Evolutionary conservation across 2,888 invertebrate species (phyloP).

Genomic region (Iphiclides podalirius): DNA sequence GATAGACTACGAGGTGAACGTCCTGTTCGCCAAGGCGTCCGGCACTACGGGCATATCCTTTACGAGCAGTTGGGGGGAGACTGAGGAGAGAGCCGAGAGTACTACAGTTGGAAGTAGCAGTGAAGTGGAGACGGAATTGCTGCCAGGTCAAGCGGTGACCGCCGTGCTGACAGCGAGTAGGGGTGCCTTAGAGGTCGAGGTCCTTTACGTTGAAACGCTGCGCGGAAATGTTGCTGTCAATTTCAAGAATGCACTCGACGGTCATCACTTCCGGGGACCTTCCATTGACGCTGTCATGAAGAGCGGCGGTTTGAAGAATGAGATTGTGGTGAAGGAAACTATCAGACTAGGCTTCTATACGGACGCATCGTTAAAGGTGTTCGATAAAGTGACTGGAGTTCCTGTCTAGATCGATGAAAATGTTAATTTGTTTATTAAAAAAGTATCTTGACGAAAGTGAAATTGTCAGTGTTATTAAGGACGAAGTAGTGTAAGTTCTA

Average conservation of each 20-base stretch:
- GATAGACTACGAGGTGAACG: constrained; percentile 53
- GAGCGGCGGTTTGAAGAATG: constrained; percentile 43
- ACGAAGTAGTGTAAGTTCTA: too few relatives aligned
- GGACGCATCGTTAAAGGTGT: constrained; percentile 54
- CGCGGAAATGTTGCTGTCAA: constrained; percentile 59
- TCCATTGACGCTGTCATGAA: constrained; percentile 46
- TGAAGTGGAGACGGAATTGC: constrained; percentile 53
- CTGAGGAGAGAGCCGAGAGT: constrained; percentile 52
- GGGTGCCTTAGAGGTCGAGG: constrained; percentile 51
- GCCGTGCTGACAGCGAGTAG: constrained; percentile 54
- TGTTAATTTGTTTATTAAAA: neutral
- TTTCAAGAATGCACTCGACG: constrained; percentile 41
- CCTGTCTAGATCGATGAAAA: constrained; percentile 34
- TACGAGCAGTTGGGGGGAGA: constrained; percentile 50
- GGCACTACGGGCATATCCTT: constrained; percentile 52
- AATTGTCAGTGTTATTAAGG: neutral
- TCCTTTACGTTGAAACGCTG: constrained; percentile 45
- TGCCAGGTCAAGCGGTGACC: constrained; percentile 52
- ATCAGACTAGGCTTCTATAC: constrained; percentile 51
- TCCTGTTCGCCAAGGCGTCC: constrained; percentile 47
- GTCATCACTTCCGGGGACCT: constrained; percentile 61
- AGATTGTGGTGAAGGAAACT: constrained; percentile 39
- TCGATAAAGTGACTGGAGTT: constrained; percentile 47
- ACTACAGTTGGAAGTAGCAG: constrained; percentile 51
- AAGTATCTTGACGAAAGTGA: too few relatives aligned